phyloP scores from a whole-genome alignment of 2,888 invertebrate genomes.

The Heterodera filipjevi region DNA sequence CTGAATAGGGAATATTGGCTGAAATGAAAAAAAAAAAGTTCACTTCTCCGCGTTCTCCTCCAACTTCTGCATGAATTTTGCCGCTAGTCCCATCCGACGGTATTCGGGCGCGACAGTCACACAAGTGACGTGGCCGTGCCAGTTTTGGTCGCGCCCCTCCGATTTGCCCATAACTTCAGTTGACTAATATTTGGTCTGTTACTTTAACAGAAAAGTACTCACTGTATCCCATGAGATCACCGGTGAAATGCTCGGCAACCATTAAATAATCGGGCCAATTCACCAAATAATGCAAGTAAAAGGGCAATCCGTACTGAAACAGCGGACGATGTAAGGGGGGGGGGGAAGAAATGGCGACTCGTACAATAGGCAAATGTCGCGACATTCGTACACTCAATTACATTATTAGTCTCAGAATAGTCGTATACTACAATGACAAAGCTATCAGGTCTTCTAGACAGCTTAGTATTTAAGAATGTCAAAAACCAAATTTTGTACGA shows the following conservation, averaged over 20 bases:
- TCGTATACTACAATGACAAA: too few relatives aligned
- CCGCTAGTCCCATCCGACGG: conserved; percentile 87
- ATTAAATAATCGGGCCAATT: conserved; percentile 99
- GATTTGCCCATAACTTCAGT: conserved; percentile 94
- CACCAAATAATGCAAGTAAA: conserved; percentile 94
- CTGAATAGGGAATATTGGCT: conserved; percentile 72
- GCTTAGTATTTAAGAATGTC: too few relatives aligned
- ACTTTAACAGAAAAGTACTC: conserved; percentile 65
- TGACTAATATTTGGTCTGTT: neutral
- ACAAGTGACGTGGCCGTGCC: conserved; percentile 91
- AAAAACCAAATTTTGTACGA: too few relatives aligned
- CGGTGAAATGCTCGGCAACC: conserved; percentile 91
- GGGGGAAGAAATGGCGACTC: neutral
- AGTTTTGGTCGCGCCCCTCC: conserved; percentile 90
- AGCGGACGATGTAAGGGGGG: neutral
- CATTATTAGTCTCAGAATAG: too few relatives aligned
- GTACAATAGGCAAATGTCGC: too few relatives aligned
- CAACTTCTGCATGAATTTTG: conserved; percentile 86
- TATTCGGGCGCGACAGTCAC: conserved; percentile 93
- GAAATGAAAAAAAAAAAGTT: conserved; percentile 20
- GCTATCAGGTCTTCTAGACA: too few relatives aligned
- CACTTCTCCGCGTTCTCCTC: conserved; percentile 86
- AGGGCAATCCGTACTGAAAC: conserved; percentile 69
- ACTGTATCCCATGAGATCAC: conserved; percentile 99
- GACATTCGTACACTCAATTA: too few relatives aligned